These are phyloP conservation scores for Himantopus leucocephalus DNA, from an alignment of 2,113 vertebrate species.

Conservation along the genomic window DNA sequence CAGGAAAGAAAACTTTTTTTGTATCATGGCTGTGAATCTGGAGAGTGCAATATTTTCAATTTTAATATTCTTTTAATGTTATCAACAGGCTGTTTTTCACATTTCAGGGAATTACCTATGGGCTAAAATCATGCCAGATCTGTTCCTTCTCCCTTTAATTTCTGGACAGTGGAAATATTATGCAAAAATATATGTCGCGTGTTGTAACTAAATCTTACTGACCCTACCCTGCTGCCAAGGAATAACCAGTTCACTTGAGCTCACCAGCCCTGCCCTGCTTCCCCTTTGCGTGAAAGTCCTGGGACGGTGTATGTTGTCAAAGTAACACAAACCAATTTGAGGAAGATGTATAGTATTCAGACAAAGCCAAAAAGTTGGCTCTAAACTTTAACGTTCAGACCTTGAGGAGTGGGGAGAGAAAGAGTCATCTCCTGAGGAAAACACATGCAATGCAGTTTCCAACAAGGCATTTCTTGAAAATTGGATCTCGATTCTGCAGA, in stretches of 20 bases:
- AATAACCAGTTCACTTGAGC: not conserved
- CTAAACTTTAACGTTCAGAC: not conserved
- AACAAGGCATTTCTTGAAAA: slow-evolving; percentile 12
- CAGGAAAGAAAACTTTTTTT: not conserved
- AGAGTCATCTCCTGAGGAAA: not conserved
- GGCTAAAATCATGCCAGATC: slow-evolving; percentile 20
- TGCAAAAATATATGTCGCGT: not conserved
- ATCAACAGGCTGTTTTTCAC: not conserved
- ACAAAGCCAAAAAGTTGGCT: not conserved
- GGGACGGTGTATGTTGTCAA: not conserved
- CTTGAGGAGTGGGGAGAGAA: not conserved
- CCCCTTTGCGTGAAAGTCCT: not conserved
- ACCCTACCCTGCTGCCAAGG: not conserved
- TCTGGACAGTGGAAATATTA: not conserved
- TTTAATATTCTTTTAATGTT: not conserved
- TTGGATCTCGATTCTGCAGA: not conserved
- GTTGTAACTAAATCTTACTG: slow-evolving; percentile 7
- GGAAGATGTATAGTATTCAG: not conserved
- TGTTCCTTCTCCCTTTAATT: not conserved
- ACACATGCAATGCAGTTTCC: not conserved
- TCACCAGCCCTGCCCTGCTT: not conserved
- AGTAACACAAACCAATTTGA: not conserved
- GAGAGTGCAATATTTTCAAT: slow-evolving; percentile 62
- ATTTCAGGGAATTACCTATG: not conserved
- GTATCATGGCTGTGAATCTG: not conserved